Percentiles rank a stretch among this genome's conserved stretches.
phyloP scores from a whole-genome alignment of 2,888 invertebrate species.

The Encarsia formosa region DNA sequence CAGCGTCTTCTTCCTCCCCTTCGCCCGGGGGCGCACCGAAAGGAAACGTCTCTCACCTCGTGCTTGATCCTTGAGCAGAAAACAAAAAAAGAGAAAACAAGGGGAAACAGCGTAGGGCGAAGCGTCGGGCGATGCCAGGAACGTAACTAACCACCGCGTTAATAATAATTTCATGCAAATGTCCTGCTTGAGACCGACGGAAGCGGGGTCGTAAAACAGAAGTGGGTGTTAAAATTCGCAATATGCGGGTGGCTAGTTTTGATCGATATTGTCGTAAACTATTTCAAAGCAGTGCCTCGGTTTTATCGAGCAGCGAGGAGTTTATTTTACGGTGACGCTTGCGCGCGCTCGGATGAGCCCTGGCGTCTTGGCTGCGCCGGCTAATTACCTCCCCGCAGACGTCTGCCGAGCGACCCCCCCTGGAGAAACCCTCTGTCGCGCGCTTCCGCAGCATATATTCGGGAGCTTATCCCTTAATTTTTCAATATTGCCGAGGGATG shows the following conservation, averaged over 20 bases:
- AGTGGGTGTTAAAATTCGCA: slow-evolving; percentile 41
- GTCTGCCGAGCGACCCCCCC: too few species aligned
- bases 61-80: not conserved
- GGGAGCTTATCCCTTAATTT: too few species aligned
- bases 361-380: slow-evolving; percentile 19
- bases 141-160: slow-evolving; percentile 36
- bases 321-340: too few species aligned
- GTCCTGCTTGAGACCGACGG: slow-evolving; percentile 27
- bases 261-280: too few species aligned
- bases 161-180: slow-evolving; percentile 47
- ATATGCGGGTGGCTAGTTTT: slow-evolving; percentile 22
- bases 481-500: too few species aligned
- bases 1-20: slow-evolving; percentile 22
- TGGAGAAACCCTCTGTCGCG: too few species aligned
- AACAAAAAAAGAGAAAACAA: not conserved
- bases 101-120: not conserved
- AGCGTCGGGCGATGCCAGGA: slow-evolving; percentile 30
- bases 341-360: slow-evolving; percentile 6
- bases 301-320: too few species aligned
- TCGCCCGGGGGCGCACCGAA: not conserved
- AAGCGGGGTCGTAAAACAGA: slow-evolving; percentile 39
- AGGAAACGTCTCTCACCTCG: slow-evolving; percentile 17
- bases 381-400: slow-evolving; percentile 33
- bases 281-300: too few species aligned
- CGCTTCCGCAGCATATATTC: too few species aligned